Percentiles rank a stretch among this genome's conserved stretches.
Evolutionary conservation across 1,140 invertebrate genomes (phyloP).

Genomic region (Heterodera schachtii): DNA sequence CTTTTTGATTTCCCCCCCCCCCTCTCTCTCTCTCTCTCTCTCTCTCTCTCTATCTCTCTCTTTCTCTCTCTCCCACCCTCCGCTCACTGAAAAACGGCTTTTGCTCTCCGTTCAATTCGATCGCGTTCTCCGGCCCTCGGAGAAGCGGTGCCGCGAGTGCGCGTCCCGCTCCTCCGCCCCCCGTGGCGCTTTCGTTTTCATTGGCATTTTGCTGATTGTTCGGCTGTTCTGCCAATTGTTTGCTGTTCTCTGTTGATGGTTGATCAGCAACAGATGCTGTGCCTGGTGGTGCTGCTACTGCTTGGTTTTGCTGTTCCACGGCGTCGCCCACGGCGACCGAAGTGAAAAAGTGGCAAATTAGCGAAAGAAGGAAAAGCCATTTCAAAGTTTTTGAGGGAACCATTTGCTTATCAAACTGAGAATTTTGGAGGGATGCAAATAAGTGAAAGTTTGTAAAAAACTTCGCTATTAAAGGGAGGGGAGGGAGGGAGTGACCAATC

Average conservation of each 20-base stretch:
- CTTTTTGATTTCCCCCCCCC: no score
- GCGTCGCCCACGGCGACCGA: neutral
- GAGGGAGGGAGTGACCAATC: neutral
- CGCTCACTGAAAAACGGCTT: slow-evolving; percentile 6
- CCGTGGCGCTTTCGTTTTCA: neutral
- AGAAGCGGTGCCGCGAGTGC: neutral
- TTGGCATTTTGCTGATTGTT: neutral
- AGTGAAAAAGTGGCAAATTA: neutral
- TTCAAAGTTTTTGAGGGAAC: neutral
- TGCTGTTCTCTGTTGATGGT: neutral
- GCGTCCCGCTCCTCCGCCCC: no score
- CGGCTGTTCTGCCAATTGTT: neutral
- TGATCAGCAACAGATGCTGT: neutral
- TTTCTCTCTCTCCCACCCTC: neutral
- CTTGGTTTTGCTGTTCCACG: neutral
- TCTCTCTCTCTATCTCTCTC: no score
- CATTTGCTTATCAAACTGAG: neutral
- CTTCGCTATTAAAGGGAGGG: neutral
- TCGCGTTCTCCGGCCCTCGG: neutral
- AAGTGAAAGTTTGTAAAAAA: neutral
- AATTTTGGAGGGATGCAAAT: neutral
- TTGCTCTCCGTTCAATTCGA: neutral
- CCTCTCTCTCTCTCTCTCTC: neutral
- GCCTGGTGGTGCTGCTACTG: neutral
- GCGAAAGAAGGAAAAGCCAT: neutral